Base-by-base conservation (phyloP, 2,113 vertebrate genomes). In the Petroica traversi region DNA sequence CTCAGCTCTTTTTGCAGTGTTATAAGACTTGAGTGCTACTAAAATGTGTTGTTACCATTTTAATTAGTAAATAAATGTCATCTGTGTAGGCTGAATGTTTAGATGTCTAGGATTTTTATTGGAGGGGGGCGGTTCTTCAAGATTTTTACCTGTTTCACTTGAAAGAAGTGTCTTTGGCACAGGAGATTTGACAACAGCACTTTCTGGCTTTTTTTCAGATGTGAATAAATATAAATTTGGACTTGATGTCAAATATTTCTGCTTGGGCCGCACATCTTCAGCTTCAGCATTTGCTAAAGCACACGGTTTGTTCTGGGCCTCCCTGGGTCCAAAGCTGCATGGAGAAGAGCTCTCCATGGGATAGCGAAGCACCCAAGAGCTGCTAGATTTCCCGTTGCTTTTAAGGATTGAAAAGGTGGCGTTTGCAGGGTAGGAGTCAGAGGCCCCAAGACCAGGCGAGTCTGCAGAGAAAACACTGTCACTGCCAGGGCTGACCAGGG, bases 141-240 rank as follows among this genome's bases (percentile, higher is more conserved):
- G 6, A 36, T 28, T 62, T 73, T 98, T 98, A 97, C 97, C 98
- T 97, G 96, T 97, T 43, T 98, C 98, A 83, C 93, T 98, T 57
- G 97, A 76, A 24, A 98, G 97, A 31, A 98, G 93, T 6, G 90
- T 97, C 92, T 98, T 99, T 28, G 97, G 96, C 58, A 98, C 94
- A 41, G 98, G 97, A 54, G 98, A 95, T 0, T 92, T 97, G 87
- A 97, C 38, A 74, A 34, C 29, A 89, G 94, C 61, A 33, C 48
- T 66, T 33, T 97, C 97, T 24, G 95, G 36, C 1, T 26, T 90
- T 18, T 97, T 97, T 2, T 93, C 88, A 12, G 97, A 84, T 14
- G 33, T 9, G 22, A 97, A 97, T 74, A 98, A 98, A 95, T 95
- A 97, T 1, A 98, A 82, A 48, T 98, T 97, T 34, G 97, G 97